Evolutionary conservation across 2,888 invertebrate species (phyloP).

Genomic region (Cataglyphis livida): DNA sequence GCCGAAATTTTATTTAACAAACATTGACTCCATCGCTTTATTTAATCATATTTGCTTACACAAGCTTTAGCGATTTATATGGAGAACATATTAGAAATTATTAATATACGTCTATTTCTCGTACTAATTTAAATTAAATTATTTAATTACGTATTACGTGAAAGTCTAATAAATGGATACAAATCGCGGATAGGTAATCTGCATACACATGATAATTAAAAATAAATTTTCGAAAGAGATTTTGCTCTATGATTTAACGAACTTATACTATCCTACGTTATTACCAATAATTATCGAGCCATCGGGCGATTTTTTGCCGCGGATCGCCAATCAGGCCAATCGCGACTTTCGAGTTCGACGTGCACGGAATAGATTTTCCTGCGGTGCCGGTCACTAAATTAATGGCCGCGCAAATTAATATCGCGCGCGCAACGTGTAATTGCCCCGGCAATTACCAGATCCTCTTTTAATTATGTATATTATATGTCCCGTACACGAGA

Average conservation of each 20-base stretch:
- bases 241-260: conserved; percentile 33
- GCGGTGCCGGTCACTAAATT: conserved; percentile 54
- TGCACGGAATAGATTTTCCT: conserved; percentile 47
- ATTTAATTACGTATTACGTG: neutral
- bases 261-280: conserved; percentile 35
- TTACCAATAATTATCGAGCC: conserved; percentile 54
- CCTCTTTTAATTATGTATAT: conserved; percentile 66
- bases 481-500: conserved; percentile 45
- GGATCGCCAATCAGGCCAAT: conserved; percentile 37
- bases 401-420: conserved; percentile 59
- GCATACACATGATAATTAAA: conserved; percentile 21
- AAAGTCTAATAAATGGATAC: neutral
- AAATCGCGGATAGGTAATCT: neutral
- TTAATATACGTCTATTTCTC: neutral
- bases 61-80: neutral
- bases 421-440: conserved; percentile 60
- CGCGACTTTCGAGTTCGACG: conserved; percentile 51
- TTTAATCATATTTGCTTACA: neutral
- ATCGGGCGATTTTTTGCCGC: conserved; percentile 44
- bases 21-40: neutral
- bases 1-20: neutral
- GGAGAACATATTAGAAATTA: neutral
- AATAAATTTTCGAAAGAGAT: conserved; percentile 29
- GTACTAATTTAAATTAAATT: neutral
- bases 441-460: conserved; percentile 57